Base-by-base conservation (phyloP, 2,888 invertebrate species). In the Linyphia triangularis region DNA sequence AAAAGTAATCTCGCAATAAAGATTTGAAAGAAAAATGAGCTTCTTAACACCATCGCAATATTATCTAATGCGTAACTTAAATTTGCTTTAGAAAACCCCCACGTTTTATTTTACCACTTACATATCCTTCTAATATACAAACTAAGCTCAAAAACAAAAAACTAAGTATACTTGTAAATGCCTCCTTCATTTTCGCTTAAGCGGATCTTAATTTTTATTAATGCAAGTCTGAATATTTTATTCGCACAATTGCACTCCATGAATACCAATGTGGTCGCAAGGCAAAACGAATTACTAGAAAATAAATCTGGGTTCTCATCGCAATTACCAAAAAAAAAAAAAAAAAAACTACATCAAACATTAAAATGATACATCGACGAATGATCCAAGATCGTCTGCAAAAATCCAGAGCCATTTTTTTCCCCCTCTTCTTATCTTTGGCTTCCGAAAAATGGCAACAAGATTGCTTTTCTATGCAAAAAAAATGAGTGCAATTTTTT, bases 341-440 rank as follows among this genome's bases (percentile, higher is more conserved):
- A 40, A 16, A n/a, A n/a, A 30, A 37, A 70, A 19, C 59, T 61
- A 30, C 33, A 40, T 63, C 13, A 13, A 40, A 22, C 61, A 40
- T 72, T 72, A 59, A 63, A 51, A 63, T 63, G 63, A 82, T 72
- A 72, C 40, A 82, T 72, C 40, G 63, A 10, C 57, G 37, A 82
- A 72, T 82, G 61, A 72, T 26, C 26, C 19, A 2, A 63, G 63
- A 79, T 79, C 72, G 72, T 72, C 72, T 82, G 51, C 24, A 1
- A 13, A 1, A 19, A n/a, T 51, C 5, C n/a, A 5, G 5, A 9
- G 51, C n/a, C n/a, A 59, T 2, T 33, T 67, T 67, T 67, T 67
- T 33, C 63, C 1, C 10, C 33, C 59, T 24, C 59, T 59, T 5
- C 67, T 28, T 10, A 16, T 63, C 67, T 33, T 30, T 33, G 6